Percentiles rank a stretch among this genome's conserved stretches.
Evolutionary conservation across 2,113 vertebrate genomes (phyloP).

Genomic region (Saguinus imperator): DNA sequence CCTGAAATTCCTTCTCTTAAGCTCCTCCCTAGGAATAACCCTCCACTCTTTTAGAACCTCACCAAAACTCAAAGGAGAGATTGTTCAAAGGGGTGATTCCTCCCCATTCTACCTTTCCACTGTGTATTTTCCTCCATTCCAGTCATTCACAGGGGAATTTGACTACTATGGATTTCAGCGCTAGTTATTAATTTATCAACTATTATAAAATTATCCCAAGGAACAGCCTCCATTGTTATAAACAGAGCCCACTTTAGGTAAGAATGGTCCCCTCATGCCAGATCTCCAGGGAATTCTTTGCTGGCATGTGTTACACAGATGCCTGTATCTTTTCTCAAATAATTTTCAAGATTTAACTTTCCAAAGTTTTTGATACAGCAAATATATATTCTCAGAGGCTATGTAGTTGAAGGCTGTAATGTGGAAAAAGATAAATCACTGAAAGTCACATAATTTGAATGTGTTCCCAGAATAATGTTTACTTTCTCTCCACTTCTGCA

Average conservation of each 20-base stretch:
- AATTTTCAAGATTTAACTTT: background rate
- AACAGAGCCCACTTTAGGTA: rapidly evolving
- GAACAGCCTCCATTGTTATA: background rate
- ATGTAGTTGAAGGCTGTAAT: background rate
- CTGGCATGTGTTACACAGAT: background rate
- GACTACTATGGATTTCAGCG: rapidly evolving
- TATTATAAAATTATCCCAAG: background rate
- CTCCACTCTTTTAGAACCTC: background rate
- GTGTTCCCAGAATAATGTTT: background rate
- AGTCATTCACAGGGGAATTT: background rate
- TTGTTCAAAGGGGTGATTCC: rapidly evolving
- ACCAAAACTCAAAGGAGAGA: background rate
- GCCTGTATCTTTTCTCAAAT: background rate
- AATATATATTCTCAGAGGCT: background rate
- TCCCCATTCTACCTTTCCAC: no score
- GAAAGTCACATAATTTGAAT: no score
- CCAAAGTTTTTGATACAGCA: background rate
- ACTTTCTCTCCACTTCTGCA: background rate
- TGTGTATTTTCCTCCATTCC: background rate
- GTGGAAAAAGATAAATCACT: background rate
- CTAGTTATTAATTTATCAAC: background rate
- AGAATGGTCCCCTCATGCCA: background rate
- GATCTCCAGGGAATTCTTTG: no score
- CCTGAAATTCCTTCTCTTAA: background rate
- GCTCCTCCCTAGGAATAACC: background rate